Evolutionary conservation across 2,888 invertebrate genomes (phyloP).

Genomic region (Asteroscopus sphinx): DNA sequence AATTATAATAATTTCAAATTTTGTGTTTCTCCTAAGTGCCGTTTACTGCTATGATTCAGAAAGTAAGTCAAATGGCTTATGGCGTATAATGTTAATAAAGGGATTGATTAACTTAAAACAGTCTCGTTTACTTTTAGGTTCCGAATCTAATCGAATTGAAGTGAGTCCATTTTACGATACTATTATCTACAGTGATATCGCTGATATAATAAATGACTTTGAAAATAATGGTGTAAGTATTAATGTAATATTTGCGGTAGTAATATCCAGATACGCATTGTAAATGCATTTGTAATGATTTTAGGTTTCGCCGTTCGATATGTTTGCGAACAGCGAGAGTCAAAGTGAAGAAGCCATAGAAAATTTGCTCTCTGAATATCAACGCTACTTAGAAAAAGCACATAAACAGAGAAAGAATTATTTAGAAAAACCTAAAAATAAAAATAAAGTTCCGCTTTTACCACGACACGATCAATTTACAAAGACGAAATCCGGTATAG

Average conservation of each 20-base stretch:
- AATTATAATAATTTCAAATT: conserved; percentile 51
- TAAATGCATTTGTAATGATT: conserved; percentile 48
- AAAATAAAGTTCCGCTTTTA: conserved; percentile 80
- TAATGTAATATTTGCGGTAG: conserved; percentile 9
- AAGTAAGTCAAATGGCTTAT: conserved; percentile 68
- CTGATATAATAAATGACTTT: conserved; percentile 81
- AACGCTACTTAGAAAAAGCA: conserved; percentile 81
- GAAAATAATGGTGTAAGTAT: conserved; percentile 76
- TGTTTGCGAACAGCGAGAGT: conserved; percentile 69
- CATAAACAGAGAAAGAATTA: conserved; percentile 77
- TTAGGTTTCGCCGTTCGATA: conserved; percentile 72
- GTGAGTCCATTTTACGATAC: conserved; percentile 78
- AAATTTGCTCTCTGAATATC: conserved; percentile 81
- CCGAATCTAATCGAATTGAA: conserved; percentile 75
- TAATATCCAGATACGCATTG: conserved; percentile 13
- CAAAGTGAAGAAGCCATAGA: conserved; percentile 81
- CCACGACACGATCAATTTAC: conserved; percentile 72
- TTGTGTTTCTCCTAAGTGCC: conserved; percentile 55
- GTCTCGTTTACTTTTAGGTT: conserved; percentile 62
- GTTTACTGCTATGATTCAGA: conserved; percentile 70
- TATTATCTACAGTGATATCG: conserved; percentile 81
- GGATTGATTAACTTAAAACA: conserved; percentile 32
- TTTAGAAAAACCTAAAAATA: conserved; percentile 74
- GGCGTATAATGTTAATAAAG: conserved; percentile 13
- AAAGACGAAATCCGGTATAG: conserved; percentile 64